Base-by-base conservation (phyloP, 2,797 vertebrate species). In the Momotus momota region DNA sequence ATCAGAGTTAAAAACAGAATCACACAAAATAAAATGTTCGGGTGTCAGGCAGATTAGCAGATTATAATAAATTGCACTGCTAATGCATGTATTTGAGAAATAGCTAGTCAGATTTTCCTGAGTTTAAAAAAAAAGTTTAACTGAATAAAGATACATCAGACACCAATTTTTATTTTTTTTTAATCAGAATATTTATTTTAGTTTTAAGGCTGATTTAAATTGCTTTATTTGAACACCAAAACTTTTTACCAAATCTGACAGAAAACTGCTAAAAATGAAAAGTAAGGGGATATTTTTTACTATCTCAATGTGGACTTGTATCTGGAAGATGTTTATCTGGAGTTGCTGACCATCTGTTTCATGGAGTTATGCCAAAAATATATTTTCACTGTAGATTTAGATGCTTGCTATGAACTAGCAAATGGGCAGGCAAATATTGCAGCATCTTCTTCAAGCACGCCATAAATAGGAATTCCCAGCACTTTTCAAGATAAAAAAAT, bases 271-370 rank as follows among this genome's bases (percentile, higher is more conserved):
- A 74, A 78, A 86, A 92, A 31, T 67, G 19, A 86, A 69, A 94
- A 92, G 14, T 33, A 43, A 81, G 38, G 6, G 35, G 54, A 38
- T 94, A 52, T 71, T 93, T 21, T 92, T 83, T 94, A 43, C 23
- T 86, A 12, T 83, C 31, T 96, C 49, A 60, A 0, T 84, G 64
- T 88, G 74, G 66, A 57, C 62, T 75, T 86, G 5, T 25, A 61
- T 86, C 35, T 89, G 52, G 72, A 94, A 93, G 71, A 52, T 77
- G 66, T 94, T 96, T 89, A 22, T 73, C 48, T 95, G 61, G 64
- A 96, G 69, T 55, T 7, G 2, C 57, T 93, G 75, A 71, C 88
- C 91, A 92, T 96, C 88, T 97, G 96, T 77, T 96, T 84, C 43
- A 20, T 81, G 60, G 66, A 80, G 6, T 75, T 69, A 33, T 26